Evolutionary conservation across 2,113 vertebrate genomes (phyloP).

Genomic region (Gobiocypris rarus): DNA sequence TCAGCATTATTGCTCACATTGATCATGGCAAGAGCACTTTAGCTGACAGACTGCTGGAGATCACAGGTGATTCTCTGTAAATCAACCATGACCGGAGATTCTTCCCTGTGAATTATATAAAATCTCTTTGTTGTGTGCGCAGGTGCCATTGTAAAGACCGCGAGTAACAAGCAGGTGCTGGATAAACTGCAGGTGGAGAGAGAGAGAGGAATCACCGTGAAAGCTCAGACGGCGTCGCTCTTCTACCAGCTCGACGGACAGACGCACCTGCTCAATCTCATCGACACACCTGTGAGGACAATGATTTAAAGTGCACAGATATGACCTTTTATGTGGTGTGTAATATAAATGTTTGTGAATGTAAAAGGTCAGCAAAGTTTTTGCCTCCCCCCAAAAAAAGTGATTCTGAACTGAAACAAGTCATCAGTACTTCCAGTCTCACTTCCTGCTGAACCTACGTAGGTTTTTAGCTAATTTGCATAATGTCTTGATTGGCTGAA

Average conservation of each 20-base stretch:
- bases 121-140: constrained; percentile 38
- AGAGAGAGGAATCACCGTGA: constrained; percentile 97
- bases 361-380: too few species aligned
- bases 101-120: neutral
- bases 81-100: neutral
- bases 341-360: too few species aligned
- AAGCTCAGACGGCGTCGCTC: constrained; percentile 97
- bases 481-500: too few species aligned
- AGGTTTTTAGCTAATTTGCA: too few species aligned
- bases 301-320: neutral
- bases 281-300: constrained; percentile 90
- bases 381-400: too few species aligned
- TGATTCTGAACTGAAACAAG: too few species aligned
- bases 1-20: constrained; percentile 96
- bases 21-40: constrained; percentile 98
- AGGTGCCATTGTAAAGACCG: constrained; percentile 92
- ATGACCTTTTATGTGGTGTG: too few species aligned
- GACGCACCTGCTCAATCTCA: constrained; percentile 93
- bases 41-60: constrained; percentile 91
- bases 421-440: too few species aligned
- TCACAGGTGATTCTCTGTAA: constrained; percentile 80
- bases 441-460: too few species aligned
- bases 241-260: constrained; percentile 83
- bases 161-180: constrained; percentile 91
- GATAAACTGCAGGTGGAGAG: constrained; percentile 97